These are phyloP conservation scores for Zalophus californianus DNA, from an alignment of 2,797 vertebrate species.

Conservation along the genomic window DNA sequence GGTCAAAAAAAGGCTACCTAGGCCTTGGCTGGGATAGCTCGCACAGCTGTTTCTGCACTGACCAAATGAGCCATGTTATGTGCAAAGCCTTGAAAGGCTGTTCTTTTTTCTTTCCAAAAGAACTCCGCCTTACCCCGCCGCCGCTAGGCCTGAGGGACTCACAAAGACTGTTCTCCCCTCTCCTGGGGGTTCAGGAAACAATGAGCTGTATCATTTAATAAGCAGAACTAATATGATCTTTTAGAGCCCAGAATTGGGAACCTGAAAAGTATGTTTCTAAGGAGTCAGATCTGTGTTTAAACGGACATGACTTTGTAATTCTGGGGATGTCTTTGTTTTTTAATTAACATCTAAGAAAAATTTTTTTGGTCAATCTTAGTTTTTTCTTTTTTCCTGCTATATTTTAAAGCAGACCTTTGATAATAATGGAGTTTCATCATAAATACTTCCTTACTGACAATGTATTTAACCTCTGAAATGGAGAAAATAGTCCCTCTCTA, in stretches of 20 bases:
- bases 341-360: slow-evolving; percentile 29
- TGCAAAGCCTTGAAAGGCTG: neutral
- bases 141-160: neutral
- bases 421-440: neutral
- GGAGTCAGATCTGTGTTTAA: slow-evolving; percentile 7
- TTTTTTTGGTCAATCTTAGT: neutral
- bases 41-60: neutral
- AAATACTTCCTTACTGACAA: neutral
- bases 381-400: neutral
- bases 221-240: neutral
- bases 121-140: neutral
- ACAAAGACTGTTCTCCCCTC: neutral
- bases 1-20: neutral
- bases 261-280: neutral
- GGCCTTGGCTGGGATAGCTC: neutral
- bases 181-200: neutral
- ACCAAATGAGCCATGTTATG: neutral
- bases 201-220: slow-evolving; percentile 9
- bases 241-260: neutral
- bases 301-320: slow-evolving; percentile 19
- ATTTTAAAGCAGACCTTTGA: slow-evolving; percentile 48
- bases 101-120: slow-evolving; percentile 1
- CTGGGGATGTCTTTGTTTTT: neutral
- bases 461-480: slow-evolving; percentile 17
- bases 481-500: neutral